Percentiles rank a stretch among this genome's conserved stretches.
phyloP scores from a whole-genome alignment of 2,797 vertebrate genomes.

The Gymnoscopelus microlampas region DNA sequence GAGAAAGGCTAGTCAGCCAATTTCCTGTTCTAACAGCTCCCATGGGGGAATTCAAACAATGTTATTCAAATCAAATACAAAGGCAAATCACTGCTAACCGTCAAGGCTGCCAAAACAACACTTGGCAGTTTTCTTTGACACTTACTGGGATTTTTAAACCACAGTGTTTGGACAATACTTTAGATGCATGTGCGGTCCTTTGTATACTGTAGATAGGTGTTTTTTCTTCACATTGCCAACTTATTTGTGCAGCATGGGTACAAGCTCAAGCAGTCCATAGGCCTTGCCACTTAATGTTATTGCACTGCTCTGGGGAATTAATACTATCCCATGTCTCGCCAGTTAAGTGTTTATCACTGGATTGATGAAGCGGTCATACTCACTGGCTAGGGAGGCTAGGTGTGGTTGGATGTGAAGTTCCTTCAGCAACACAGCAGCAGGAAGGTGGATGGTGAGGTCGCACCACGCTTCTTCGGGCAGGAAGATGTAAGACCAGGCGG shows the following conservation, averaged over 20 bases:
- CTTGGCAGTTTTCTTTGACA: background rate
- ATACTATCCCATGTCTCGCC: background rate
- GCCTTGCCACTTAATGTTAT: too few species aligned
- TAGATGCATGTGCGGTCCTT: background rate
- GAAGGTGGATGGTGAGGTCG: conserved; percentile 98
- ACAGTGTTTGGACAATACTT: background rate
- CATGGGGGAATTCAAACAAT: background rate
- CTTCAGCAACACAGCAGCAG: conserved; percentile 94
- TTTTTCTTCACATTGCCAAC: too few species aligned
- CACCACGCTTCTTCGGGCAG: conserved; percentile 98
- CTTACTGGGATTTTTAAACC: background rate
- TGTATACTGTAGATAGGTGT: background rate
- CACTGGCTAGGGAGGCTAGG: conserved; percentile 97
- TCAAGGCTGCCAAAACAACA: background rate
- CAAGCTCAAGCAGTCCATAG: too few species aligned
- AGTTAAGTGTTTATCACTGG: background rate
- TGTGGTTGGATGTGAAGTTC: conserved; percentile 99
- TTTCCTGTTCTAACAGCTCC: background rate
- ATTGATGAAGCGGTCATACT: conserved; percentile 58
- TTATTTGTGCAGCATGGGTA: too few species aligned
- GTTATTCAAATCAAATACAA: background rate
- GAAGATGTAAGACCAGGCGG: conserved; percentile 99
- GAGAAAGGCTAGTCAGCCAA: background rate
- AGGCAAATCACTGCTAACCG: background rate
- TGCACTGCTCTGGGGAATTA: too few species aligned